A percentile compares a stretch with the other conserved stretches of the same genome.
Evolutionary conservation across 2,888 invertebrate species (phyloP).

Genomic region (Scaeva pyrastri): DNA sequence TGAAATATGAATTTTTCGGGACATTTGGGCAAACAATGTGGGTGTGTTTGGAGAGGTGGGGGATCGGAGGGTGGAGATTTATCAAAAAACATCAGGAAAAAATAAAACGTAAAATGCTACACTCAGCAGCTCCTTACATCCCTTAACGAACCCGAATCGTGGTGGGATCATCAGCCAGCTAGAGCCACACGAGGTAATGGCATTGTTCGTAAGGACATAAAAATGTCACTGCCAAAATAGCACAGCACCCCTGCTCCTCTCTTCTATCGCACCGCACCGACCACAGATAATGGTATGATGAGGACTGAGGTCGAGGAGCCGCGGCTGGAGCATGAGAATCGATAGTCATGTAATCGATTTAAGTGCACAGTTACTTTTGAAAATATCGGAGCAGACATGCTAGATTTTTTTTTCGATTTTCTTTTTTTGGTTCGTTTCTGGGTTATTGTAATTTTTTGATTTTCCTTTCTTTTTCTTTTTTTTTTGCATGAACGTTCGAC

Average conservation of each 20-base stretch:
- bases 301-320: neutral
- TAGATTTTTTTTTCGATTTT: slow-evolving; percentile 9
- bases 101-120: slow-evolving; percentile 11
- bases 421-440: slow-evolving; percentile 1
- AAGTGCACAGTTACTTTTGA: slow-evolving; percentile 67
- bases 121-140: slow-evolving; percentile 9
- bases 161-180: slow-evolving; percentile 18
- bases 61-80: slow-evolving; percentile 9
- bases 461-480: slow-evolving; percentile 14
- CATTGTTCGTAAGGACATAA: slow-evolving; percentile 61
- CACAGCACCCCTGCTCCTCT: neutral
- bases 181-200: slow-evolving; percentile 49
- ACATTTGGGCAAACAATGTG: slow-evolving; percentile 31
- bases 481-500: slow-evolving; percentile 19
- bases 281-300: neutral
- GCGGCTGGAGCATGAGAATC: slow-evolving; percentile 28
- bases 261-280: neutral
- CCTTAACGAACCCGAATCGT: slow-evolving; percentile 31
- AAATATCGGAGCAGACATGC: slow-evolving; percentile 56
- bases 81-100: slow-evolving; percentile 4
- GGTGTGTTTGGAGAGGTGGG: neutral
- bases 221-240: slow-evolving; percentile 63
- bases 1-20: slow-evolving; percentile 42
- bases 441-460: neutral
- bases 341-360: slow-evolving; percentile 74